Evolutionary conservation across 1,140 invertebrate genomes (phyloP).

Genomic region (Hyposmocoma kahamanoa): DNA sequence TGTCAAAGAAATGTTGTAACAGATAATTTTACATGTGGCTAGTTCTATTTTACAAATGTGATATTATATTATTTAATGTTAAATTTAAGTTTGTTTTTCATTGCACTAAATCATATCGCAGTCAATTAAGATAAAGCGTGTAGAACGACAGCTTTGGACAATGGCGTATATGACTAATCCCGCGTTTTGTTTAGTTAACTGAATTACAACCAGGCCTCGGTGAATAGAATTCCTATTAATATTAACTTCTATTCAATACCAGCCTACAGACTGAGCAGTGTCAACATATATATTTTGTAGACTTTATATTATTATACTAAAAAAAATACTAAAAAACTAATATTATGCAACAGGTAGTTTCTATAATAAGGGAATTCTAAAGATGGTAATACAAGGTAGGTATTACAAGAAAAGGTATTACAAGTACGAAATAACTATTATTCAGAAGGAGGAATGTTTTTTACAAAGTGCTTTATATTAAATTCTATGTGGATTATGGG

Average conservation of each 20-base stretch:
- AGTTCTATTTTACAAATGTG: background rate
- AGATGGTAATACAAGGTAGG: no score
- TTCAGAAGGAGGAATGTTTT: no score
- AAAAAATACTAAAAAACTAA: no score
- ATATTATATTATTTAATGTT: background rate
- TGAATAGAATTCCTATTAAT: slow-evolving; percentile 46
- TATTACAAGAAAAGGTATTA: no score
- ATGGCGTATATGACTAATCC: slow-evolving; percentile 64
- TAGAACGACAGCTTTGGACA: slow-evolving; percentile 57
- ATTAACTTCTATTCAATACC: slow-evolving; percentile 13
- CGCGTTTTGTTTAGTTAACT: slow-evolving; percentile 59
- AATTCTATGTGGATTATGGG: no score
- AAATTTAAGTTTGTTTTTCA: slow-evolving; percentile 18
- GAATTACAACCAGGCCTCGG: slow-evolving; percentile 38
- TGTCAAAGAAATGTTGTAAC: background rate
- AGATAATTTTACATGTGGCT: background rate
- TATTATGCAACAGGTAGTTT: no score
- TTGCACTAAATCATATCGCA: slow-evolving; percentile 65
- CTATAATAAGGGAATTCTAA: no score
- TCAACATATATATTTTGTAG: no score
- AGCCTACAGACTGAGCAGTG: background rate
- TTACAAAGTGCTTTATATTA: no score
- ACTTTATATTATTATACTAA: no score
- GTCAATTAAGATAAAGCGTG: slow-evolving; percentile 70
- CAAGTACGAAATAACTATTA: no score